Evolutionary conservation across 2,797 vertebrate species (phyloP).

Genomic region (Scolopax rusticola): DNA sequence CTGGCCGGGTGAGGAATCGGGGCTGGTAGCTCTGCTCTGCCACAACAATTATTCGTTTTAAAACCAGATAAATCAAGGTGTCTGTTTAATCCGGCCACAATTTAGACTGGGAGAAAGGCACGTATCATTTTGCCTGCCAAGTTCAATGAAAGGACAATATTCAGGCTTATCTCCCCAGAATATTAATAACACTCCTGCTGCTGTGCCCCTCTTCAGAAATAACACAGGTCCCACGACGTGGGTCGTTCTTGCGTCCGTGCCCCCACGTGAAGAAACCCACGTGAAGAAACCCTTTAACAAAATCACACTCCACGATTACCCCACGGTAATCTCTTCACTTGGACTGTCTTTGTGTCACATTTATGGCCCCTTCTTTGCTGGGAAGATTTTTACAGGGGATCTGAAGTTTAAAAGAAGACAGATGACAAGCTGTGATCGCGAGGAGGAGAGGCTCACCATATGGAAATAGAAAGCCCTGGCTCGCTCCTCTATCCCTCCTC

Average conservation of each 20-base stretch:
- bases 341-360: slow-evolving; percentile 52
- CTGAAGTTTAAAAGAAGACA: slow-evolving; percentile 75
- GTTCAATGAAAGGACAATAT: not conserved
- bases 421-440: slow-evolving; percentile 68
- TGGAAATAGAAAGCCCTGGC: slow-evolving; percentile 70
- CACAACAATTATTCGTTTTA: fast-evolving
- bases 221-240: fast-evolving
- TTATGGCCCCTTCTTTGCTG: slow-evolving; percentile 57
- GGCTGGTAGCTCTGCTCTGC: not conserved
- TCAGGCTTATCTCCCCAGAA: not conserved
- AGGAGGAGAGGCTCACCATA: slow-evolving; percentile 68
- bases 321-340: slow-evolving; percentile 18
- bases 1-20: fast-evolving
- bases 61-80: not conserved
- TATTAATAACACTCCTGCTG: not conserved
- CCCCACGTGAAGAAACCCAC: fast-evolving
- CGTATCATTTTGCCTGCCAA: not conserved
- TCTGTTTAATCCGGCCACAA: not conserved
- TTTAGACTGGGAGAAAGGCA: not conserved
- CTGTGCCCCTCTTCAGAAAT: not conserved
- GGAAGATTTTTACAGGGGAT: slow-evolving; percentile 70
- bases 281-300: not conserved
- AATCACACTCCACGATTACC: not conserved
- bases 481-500: slow-evolving; percentile 55
- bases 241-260: not conserved